A percentile compares a stretch with the other conserved stretches of the same genome.
phyloP scores from a whole-genome alignment of 2,888 invertebrate species.

The Nephrocerus scutellatus region DNA sequence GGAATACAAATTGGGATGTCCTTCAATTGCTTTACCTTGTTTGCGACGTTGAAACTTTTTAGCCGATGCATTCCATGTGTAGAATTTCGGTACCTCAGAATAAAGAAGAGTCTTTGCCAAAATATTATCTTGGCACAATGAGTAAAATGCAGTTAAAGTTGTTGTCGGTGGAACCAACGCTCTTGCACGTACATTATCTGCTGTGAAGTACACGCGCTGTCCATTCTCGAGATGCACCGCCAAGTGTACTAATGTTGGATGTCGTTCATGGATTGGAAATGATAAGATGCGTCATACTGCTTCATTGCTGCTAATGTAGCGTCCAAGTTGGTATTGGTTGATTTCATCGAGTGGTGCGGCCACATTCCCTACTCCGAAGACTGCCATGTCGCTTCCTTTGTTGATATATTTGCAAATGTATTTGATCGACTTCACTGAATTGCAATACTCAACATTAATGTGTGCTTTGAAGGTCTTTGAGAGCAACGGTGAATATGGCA shows the following conservation, averaged over 20 bases:
- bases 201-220: constrained; percentile 35
- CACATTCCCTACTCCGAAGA: constrained; percentile 13
- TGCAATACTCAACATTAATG: constrained; percentile 45
- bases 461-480: constrained; percentile 34
- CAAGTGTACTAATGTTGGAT: constrained; percentile 17
- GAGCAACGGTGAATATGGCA: constrained; percentile 31
- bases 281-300: constrained; percentile 3
- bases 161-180: constrained; percentile 22
- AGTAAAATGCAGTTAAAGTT: constrained; percentile 37
- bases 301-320: constrained; percentile 6
- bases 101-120: constrained; percentile 34
- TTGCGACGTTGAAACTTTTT: constrained; percentile 33
- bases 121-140: constrained; percentile 28
- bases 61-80: constrained; percentile 32
- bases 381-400: constrained; percentile 41
- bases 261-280: constrained; percentile 3
- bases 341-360: constrained; percentile 9
- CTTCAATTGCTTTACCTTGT: constrained; percentile 28
- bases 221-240: constrained; percentile 26
- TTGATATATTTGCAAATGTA: constrained; percentile 46
- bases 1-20: constrained; percentile 28
- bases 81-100: constrained; percentile 33
- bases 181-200: constrained; percentile 28
- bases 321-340: constrained; percentile 6
- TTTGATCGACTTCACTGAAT: constrained; percentile 42